A percentile compares a stretch with the other conserved stretches of the same genome.
Evolutionary conservation across 2,888 invertebrate genomes (phyloP).

Genomic region (Oeneis ivallda): DNA sequence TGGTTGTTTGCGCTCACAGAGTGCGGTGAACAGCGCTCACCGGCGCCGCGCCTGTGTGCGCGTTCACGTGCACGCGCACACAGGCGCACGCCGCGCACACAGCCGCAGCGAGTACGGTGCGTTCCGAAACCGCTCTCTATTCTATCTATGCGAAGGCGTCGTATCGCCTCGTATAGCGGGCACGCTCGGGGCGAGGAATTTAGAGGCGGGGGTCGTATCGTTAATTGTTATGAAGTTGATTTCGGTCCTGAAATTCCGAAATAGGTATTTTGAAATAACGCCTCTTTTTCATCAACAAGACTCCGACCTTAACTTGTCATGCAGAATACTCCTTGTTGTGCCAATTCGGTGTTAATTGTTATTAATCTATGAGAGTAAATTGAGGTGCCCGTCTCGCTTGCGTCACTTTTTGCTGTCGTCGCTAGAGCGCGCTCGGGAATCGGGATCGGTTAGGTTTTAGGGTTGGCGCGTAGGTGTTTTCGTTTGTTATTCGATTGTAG

Average conservation of each 20-base stretch:
- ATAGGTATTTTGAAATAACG: slow-evolving; percentile 80
- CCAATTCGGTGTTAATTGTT: slow-evolving; percentile 44
- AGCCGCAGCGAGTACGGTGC: slow-evolving; percentile 64
- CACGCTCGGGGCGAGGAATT: slow-evolving; percentile 82
- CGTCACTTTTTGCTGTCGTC: slow-evolving; percentile 22
- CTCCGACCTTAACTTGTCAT: slow-evolving; percentile 47
- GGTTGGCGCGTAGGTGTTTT: slow-evolving; percentile 42
- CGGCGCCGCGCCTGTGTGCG: slow-evolving; percentile 71
- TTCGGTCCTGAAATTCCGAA: slow-evolving; percentile 81
- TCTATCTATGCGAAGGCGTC: slow-evolving; percentile 82
- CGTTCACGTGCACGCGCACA: slow-evolving; percentile 58
- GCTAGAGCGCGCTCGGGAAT: slow-evolving; percentile 20
- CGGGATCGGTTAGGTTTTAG: slow-evolving; percentile 17
- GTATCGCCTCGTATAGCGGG: slow-evolving; percentile 80
- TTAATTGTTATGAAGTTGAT: slow-evolving; percentile 83
- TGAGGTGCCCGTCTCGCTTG: slow-evolving; percentile 34
- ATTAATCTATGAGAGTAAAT: slow-evolving; percentile 41
- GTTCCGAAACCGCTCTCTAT: slow-evolving; percentile 83
- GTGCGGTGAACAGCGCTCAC: slow-evolving; percentile 83
- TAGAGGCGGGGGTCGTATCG: slow-evolving; percentile 82
- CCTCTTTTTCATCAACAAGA: slow-evolving; percentile 65
- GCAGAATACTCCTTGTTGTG: slow-evolving; percentile 37
- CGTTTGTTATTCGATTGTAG: slow-evolving; percentile 56
- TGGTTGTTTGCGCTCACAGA: slow-evolving; percentile 83
- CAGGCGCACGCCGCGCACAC: slow-evolving; percentile 48